Evolutionary conservation across 2,797 vertebrate species (phyloP).

Genomic region (Epinephelus coioides): DNA sequence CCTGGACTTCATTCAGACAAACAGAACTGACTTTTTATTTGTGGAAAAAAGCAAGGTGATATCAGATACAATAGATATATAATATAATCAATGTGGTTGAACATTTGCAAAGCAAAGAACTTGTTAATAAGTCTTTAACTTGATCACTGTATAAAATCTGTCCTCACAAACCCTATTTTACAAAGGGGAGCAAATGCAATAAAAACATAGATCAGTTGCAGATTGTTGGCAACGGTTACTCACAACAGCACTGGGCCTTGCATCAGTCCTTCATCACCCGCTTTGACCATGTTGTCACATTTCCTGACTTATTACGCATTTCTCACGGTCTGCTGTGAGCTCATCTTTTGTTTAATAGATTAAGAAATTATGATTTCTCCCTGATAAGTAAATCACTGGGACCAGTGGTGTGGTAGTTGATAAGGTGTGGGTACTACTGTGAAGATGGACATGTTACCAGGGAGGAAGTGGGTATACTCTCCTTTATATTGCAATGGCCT

Average conservation of each 20-base stretch:
- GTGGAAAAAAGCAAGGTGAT: not conserved
- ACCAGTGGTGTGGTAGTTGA: no score
- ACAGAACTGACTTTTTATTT: not conserved
- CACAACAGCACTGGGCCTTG: not conserved
- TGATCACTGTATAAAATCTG: not conserved
- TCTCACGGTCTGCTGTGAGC: not conserved
- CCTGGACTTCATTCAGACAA: not conserved
- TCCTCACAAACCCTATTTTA: conserved; percentile 5
- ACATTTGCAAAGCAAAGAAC: not conserved
- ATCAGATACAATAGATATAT: not conserved
- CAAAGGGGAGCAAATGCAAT: not conserved
- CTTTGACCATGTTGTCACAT: not conserved
- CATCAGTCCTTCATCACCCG: conserved; percentile 4
- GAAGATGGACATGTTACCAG: no score
- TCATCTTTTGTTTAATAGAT: not conserved
- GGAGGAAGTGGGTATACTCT: no score
- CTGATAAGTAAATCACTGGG: not conserved
- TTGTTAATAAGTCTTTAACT: not conserved
- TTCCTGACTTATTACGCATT: not conserved
- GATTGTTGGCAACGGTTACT: not conserved
- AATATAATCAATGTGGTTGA: not conserved
- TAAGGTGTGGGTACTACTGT: no score
- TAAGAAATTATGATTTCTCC: conserved; percentile 31
- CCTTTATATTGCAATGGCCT: no score
- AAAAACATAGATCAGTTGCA: not conserved